phyloP scores from a whole-genome alignment of 2,888 invertebrate species.

The Fissipunctia ypsillon region DNA sequence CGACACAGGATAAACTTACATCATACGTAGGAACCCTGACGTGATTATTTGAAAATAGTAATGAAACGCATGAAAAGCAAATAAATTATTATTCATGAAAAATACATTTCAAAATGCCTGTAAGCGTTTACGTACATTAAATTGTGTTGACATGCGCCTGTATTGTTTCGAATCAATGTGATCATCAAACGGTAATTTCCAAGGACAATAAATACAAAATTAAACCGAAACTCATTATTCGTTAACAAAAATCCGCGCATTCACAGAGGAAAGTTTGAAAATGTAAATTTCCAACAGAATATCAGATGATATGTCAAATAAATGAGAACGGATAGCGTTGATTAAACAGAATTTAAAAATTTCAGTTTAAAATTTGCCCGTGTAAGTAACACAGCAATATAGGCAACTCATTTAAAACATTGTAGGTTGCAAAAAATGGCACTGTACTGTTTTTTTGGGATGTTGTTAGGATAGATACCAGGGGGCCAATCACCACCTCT shows the following conservation, averaged over 20 bases:
- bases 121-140: not conserved
- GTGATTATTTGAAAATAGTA: not conserved
- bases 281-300: constrained; percentile 43
- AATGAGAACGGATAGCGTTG: constrained; percentile 50
- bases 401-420: not conserved
- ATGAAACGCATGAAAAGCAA: not conserved
- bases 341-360: constrained; percentile 58
- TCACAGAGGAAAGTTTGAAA: constrained; percentile 34
- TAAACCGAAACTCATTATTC: constrained; percentile 32
- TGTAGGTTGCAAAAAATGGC: not conserved
- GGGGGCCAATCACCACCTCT: too few relatives aligned
- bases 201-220: constrained; percentile 21
- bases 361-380: constrained; percentile 50
- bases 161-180: not conserved
- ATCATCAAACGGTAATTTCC: constrained; percentile 8
- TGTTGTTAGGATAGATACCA: not conserved
- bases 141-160: not conserved
- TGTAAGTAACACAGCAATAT: constrained; percentile 28
- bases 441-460: not conserved
- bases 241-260: constrained; percentile 15
- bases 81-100: not conserved
- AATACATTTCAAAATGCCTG: not conserved
- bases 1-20: constrained; percentile 7
- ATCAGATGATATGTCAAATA: constrained; percentile 53
- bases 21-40: not conserved